Evolutionary conservation across 64 coral and sea anemone species (phyloP), one percentile per base, ranked within the genome.

Genomic region (Catalaphyllia jardinei): DNA sequence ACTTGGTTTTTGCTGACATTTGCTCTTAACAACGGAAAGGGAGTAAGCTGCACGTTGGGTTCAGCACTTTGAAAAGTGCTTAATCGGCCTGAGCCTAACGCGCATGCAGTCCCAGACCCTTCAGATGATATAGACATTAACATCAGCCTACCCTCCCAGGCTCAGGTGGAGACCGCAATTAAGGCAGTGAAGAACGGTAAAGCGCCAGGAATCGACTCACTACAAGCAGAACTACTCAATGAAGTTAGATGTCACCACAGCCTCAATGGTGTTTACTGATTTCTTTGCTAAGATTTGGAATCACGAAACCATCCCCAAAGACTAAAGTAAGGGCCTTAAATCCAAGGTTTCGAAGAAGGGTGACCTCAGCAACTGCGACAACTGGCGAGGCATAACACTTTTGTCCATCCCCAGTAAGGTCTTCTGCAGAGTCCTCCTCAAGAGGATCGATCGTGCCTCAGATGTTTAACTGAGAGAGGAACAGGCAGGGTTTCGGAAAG

Each of bases 251-350:
- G 4, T 57, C 38, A 62, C 22, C 55, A 86, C 38, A 16, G 20
- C 51, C 15, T 65, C 29, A 38, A 72, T 10, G 18, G 10, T 83
- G 59, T 25, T 88, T 31, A 31, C 76, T 8, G 31, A 77, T 31
- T 55, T 86, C 52, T 92, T 92, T 65, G 20, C 65, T 30, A 93
- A 74, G 51, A 93, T 93, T 20, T 88, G 78, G 85, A 27, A 77
- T 13, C 13, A 39, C 13, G 79, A 93, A 59, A 29, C 25, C 31
- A 31, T 88, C 1, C 33, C 33, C 33, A 35, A 35, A 35, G 33
- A 35, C 3, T 35, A 3, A 3, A 35, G 33, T 35, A 35, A 35
- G 33, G 33, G 33, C 33, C 33, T 35, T 3, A 35, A 1, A 35
- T 35, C 33, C 33, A 35, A 35, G 33, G 3, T 35, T 35, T 3